phyloP scores from a whole-genome alignment of 1,140 invertebrate species.

The Papilio xuthus region DNA sequence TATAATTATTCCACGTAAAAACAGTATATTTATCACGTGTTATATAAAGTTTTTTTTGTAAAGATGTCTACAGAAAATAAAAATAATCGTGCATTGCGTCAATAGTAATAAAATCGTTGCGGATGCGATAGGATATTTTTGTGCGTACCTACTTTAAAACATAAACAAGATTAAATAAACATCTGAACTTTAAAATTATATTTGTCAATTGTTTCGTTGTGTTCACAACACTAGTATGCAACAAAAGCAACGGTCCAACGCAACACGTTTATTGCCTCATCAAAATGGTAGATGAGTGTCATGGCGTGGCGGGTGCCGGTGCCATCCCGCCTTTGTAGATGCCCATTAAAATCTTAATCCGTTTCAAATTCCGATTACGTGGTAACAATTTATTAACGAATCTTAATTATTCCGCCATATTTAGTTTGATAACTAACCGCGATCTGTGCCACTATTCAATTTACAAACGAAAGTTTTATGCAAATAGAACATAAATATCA shows the following conservation, averaged over 20 bases:
- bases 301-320: constrained; percentile 21
- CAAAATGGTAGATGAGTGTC: constrained; percentile 51
- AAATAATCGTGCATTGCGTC: too few species aligned
- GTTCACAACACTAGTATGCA: constrained; percentile 45
- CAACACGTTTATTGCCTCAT: constrained; percentile 61
- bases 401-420: constrained; percentile 44
- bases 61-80: too few species aligned
- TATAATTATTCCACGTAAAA: too few species aligned
- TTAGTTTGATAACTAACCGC: constrained; percentile 30
- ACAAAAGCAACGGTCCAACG: constrained; percentile 50
- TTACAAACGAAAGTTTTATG: constrained; percentile 18
- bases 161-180: not conserved
- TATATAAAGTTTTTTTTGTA: too few species aligned
- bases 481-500: constrained; percentile 20
- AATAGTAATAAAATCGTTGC: too few species aligned
- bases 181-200: not conserved
- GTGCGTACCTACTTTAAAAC: too few species aligned
- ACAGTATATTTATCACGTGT: too few species aligned
- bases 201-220: not conserved
- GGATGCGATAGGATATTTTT: too few species aligned
- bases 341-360: constrained; percentile 56
- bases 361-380: constrained; percentile 55
- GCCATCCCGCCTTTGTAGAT: constrained; percentile 44
- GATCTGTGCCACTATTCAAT: constrained; percentile 17
- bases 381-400: constrained; percentile 61